A percentile compares a stretch with the other conserved stretches of the same genome.
These are phyloP conservation scores for Chymomyza caudatula DNA, from an alignment of 2,888 invertebrate genomes.

Conservation along the genomic window DNA sequence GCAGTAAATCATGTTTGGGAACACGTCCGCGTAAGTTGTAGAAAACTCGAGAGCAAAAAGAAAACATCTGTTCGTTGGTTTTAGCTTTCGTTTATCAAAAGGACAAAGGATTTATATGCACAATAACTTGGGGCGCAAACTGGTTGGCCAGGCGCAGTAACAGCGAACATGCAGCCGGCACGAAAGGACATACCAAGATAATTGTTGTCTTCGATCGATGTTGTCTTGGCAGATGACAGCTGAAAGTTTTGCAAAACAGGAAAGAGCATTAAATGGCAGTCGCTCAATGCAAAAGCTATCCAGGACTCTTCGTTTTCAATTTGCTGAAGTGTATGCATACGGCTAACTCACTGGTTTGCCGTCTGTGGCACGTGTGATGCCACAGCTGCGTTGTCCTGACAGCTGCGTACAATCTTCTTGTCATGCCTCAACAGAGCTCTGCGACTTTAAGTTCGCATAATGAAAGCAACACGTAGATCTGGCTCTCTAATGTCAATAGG, in stretches of 20 bases:
- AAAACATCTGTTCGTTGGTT: conserved; percentile 55
- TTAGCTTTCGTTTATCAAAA: conserved; percentile 29
- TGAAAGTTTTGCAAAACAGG: conserved; percentile 22
- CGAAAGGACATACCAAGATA: not conserved
- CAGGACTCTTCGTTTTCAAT: conserved; percentile 60
- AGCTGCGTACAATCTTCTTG: conserved; percentile 47
- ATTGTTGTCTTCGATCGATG: not conserved
- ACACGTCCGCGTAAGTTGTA: conserved; percentile 49
- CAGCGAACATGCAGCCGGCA: not conserved
- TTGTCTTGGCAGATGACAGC: conserved; percentile 27
- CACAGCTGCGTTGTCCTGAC: conserved; percentile 52
- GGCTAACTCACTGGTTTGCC: conserved; percentile 29
- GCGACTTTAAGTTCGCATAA: conserved; percentile 18
- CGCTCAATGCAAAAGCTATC: conserved; percentile 8
- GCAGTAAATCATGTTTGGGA: conserved; percentile 69
- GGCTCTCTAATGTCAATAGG: not conserved
- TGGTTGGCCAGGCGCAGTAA: conserved; percentile 51
- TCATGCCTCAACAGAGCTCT: conserved; percentile 17
- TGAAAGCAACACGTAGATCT: conserved; percentile 58
- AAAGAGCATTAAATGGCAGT: conserved; percentile 38
- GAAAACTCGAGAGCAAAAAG: not conserved
- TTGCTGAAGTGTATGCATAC: conserved; percentile 9
- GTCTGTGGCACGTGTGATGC: conserved; percentile 11
- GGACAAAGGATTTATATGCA: conserved; percentile 45
- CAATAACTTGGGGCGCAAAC: conserved; percentile 64